A percentile compares a stretch with the other conserved stretches of the same genome.
Conservation (phyloP, 1,140 invertebrate genomes). For the Vanessa tameamea region DNA sequence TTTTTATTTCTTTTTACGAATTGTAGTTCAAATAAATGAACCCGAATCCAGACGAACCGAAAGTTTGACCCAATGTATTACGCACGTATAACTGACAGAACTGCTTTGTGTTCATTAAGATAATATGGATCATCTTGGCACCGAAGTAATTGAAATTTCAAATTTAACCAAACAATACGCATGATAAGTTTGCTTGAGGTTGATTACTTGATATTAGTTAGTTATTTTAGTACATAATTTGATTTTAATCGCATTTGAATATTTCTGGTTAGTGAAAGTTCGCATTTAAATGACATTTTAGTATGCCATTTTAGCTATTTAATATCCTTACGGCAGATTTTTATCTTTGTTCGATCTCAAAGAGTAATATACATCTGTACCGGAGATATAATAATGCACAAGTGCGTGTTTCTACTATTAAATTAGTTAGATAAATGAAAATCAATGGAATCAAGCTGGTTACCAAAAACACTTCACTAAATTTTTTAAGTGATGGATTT, state of each 20-base stretch:
- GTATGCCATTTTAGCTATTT: neutral
- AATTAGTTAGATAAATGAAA: too few relatives aligned
- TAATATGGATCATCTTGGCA: constrained; percentile 42
- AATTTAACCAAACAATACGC: constrained; percentile 48
- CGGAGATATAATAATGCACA: too few relatives aligned
- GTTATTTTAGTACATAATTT: constrained; percentile 37
- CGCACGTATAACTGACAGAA: constrained; percentile 37
- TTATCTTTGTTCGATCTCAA: too few relatives aligned
- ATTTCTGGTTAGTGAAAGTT: constrained; percentile 1
- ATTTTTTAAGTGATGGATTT: too few relatives aligned
- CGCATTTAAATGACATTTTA: neutral
- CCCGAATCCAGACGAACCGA: neutral
- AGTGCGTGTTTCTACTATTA: too few relatives aligned
- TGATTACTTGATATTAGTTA: constrained; percentile 38
- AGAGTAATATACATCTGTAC: too few relatives aligned
- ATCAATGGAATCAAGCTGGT: too few relatives aligned
- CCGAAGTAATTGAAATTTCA: constrained; percentile 50
- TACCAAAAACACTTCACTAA: too few relatives aligned
- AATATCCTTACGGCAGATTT: too few relatives aligned
- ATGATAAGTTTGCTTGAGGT: constrained; percentile 43
- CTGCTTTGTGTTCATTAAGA: constrained; percentile 50
- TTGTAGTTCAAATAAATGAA: neutral
- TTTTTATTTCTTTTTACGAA: too few relatives aligned
- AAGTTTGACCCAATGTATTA: constrained; percentile 33
- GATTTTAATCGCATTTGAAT: constrained; percentile 30